Evolutionary conservation across 2,888 invertebrate genomes (phyloP), one percentile per base, ranked within the genome.

Genomic region (Synanthedon tipuliformis): DNA sequence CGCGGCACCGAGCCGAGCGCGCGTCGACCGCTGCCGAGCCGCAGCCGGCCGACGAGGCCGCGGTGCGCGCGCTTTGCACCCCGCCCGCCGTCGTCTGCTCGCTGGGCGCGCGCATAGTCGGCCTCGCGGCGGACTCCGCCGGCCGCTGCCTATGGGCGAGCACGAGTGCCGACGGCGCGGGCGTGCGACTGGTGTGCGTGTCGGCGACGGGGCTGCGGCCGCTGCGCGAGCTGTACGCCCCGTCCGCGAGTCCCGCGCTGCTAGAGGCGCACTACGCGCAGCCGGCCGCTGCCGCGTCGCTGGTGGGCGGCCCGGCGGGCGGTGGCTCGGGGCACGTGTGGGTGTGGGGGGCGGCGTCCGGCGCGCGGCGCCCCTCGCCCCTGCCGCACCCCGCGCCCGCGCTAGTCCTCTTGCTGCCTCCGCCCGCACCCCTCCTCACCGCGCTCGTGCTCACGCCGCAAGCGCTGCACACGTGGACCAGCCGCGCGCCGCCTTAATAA

Each of bases 111-210:
- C 57, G 57, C n/a, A 60, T 75, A n/a, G 56, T 66, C 12, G 80
- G 78, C 0, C 61, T 80, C 23, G 64, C 5, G 12, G 12, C 15
- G 15, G 13, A 12, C 8, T 27, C 1, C 67, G 80, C 80, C 52
- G 71, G 65, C 7, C 65, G 69, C 2, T 69, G 72, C 59, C 60
- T 73, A 60, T 80, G 79, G 80, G 73, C 66, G 23, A 16, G 34
- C 50, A 5, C 16, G 12, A 50, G 10, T 2, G 13, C 8, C 50
- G 12, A 23, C 8, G 58, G 65, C 58, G 65, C 67, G 53, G 52
- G 62, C 55, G 77, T 74, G 52, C 61, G 63, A 55, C 68, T 63
- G 53, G 48, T 55, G 57, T 75, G 79, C 67, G 64, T 63, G 54
- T 62, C 75, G 55, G 62, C 76, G 61, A 72, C 75, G 18, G 51